Conservation (phyloP, 2,113 vertebrate species). For the Thomomys bottae region DNA sequence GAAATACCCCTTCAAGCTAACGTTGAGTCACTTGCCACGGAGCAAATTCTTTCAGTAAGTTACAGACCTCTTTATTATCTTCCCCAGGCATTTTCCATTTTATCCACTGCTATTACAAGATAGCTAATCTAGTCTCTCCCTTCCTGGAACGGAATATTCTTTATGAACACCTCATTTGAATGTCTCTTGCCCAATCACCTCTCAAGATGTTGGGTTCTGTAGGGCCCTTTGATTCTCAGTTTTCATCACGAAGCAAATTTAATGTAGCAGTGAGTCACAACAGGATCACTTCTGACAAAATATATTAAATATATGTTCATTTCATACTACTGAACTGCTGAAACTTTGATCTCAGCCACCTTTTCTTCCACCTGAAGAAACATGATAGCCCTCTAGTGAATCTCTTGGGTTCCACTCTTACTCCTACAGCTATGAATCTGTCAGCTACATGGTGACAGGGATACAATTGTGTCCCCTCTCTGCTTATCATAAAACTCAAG, state of each 20-base stretch:
- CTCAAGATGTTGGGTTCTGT: not conserved
- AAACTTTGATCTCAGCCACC: not conserved
- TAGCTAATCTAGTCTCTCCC: not conserved
- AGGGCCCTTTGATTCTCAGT: not conserved
- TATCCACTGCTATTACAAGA: not conserved
- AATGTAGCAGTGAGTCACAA: not conserved
- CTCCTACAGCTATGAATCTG: not conserved
- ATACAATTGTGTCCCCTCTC: not conserved
- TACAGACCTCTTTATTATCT: slow-evolving; percentile 1
- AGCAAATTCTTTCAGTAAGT: slow-evolving; percentile 4
- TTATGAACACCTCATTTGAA: not conserved
- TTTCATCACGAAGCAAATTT: not conserved
- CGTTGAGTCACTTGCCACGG: not conserved
- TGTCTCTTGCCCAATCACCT: not conserved
- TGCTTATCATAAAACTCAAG: slow-evolving; percentile 12
- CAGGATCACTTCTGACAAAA: not conserved
- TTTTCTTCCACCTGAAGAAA: not conserved
- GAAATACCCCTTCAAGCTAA: not conserved
- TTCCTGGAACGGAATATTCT: not conserved
- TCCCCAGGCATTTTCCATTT: not conserved
- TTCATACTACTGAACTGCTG: not conserved
- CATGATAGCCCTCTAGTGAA: not conserved
- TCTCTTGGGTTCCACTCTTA: not conserved
- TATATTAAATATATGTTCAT: not conserved
- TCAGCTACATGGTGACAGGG: not conserved